These are phyloP conservation scores for Crotalus horridus DNA, from an alignment of 2,113 vertebrate genomes.

Conservation along the genomic window DNA sequence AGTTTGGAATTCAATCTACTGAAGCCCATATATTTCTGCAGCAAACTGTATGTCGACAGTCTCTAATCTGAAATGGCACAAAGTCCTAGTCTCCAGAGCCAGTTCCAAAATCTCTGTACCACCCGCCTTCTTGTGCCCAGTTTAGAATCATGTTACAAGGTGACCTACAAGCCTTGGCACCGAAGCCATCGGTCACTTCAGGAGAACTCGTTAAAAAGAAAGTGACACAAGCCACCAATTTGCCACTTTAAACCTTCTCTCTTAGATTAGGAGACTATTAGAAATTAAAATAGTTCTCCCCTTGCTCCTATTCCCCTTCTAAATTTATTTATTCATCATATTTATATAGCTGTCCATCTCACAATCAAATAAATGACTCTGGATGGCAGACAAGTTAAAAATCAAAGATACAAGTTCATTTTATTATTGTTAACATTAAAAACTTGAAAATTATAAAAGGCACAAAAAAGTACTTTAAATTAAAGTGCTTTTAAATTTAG, in stretches of 20 bases:
- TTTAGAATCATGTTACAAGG: constrained; percentile 1
- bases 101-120: neutral
- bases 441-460: neutral
- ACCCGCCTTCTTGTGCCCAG: neutral
- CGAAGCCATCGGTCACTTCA: neutral
- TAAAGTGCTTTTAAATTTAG: neutral
- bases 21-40: neutral
- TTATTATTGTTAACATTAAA: neutral
- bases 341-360: neutral
- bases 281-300: neutral
- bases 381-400: neutral
- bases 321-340: neutral
- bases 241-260: neutral
- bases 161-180: constrained; percentile 13
- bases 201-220: neutral
- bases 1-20: neutral
- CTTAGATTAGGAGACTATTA: neutral
- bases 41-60: neutral
- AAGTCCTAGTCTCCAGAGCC: neutral
- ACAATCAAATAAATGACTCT: neutral
- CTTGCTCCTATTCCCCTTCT: neutral
- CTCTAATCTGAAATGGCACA: neutral
- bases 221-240: neutral
- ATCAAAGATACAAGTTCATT: neutral
- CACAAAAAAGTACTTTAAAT: neutral